A percentile compares a stretch with the other conserved stretches of the same genome.
These are phyloP conservation scores for Palythoa heliodiscus DNA, from an alignment of 92 coral and sea anemone genomes.

Conservation along the genomic window DNA sequence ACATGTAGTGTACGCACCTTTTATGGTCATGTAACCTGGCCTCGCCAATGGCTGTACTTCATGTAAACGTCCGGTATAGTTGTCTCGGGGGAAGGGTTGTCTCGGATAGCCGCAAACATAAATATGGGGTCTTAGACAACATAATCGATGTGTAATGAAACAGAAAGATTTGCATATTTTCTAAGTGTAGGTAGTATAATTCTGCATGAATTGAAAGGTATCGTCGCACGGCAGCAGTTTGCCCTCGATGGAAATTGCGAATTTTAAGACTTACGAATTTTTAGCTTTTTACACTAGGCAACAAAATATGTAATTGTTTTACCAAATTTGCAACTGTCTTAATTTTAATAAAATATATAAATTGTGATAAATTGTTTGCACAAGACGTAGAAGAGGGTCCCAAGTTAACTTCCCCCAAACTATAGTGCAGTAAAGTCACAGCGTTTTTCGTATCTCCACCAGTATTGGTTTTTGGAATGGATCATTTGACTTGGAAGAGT, in stretches of 20 bases:
- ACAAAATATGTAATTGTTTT: background rate
- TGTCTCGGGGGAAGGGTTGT: too few relatives aligned
- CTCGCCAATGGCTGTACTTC: too few relatives aligned
- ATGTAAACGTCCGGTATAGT: too few relatives aligned
- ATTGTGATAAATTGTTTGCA: background rate
- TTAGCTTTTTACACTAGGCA: background rate
- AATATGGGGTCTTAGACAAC: background rate
- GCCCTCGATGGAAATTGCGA: background rate
- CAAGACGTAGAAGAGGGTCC: too few relatives aligned
- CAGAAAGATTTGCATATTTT: background rate
- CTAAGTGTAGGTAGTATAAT: background rate
- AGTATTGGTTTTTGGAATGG: too few relatives aligned
- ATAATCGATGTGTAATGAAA: background rate
- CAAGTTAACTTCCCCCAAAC: too few relatives aligned
- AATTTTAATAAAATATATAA: background rate
- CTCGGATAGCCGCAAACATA: too few relatives aligned
- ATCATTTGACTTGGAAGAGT: too few relatives aligned
- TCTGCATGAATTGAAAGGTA: background rate
- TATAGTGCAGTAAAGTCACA: too few relatives aligned
- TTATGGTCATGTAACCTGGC: too few relatives aligned
- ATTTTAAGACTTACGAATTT: background rate
- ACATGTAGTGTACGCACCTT: too few relatives aligned
- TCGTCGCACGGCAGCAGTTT: constrained; percentile 8
- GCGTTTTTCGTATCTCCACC: too few relatives aligned
- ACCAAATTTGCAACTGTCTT: background rate